These are phyloP conservation scores for Maniola hyperantus DNA, from an alignment of 2,888 invertebrate genomes.

Conservation along the genomic window DNA sequence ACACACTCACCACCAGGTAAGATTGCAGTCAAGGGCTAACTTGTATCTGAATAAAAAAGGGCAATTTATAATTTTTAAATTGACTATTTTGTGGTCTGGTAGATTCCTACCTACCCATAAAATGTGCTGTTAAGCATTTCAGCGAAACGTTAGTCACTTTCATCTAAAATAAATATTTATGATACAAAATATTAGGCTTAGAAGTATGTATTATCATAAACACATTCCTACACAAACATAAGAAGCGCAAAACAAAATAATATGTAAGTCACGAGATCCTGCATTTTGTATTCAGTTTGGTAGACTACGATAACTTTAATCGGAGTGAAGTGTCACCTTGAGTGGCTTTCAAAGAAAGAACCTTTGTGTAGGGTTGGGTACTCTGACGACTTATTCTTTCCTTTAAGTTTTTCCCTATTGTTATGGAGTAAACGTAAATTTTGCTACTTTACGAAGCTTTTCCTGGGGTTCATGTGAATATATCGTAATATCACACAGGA, in stretches of 20 bases:
- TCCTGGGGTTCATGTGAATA: conserved; percentile 55
- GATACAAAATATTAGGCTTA: not conserved
- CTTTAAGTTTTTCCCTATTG: conserved; percentile 70
- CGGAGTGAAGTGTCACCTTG: conserved; percentile 80
- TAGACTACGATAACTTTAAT: conserved; percentile 80
- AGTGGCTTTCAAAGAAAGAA: conserved; percentile 77
- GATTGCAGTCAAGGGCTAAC: no score
- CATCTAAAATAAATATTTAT: not conserved
- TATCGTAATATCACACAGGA: not conserved
- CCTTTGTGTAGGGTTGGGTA: conserved; percentile 75
- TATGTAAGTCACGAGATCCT: conserved; percentile 41
- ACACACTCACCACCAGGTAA: no score
- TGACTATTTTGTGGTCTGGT: no score
- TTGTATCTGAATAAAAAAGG: no score
- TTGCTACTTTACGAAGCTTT: conserved; percentile 63
- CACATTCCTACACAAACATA: not conserved
- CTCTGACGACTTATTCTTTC: conserved; percentile 74
- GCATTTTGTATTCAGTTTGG: conserved; percentile 81
- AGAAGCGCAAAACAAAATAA: conserved; percentile 28
- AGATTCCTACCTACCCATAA: no score
- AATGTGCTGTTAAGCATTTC: no score
- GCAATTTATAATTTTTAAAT: no score
- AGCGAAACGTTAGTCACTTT: no score
- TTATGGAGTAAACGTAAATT: conserved; percentile 67
- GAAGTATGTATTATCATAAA: not conserved